phyloP scores from a whole-genome alignment of 2,113 vertebrate genomes.

The Laticauda laticaudata region DNA sequence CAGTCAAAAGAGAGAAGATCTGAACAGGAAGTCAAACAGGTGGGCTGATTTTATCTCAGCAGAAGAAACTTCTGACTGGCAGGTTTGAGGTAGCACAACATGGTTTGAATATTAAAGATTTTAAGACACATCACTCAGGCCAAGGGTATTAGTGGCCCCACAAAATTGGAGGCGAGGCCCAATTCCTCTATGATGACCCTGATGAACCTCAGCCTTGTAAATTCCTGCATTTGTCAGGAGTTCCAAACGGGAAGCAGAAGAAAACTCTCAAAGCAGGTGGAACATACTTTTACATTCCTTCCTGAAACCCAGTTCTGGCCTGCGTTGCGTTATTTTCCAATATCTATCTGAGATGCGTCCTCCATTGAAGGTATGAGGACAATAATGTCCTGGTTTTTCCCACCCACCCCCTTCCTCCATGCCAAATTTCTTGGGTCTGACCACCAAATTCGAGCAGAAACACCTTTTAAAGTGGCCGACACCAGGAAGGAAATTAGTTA shows the following conservation, averaged over 20 bases:
- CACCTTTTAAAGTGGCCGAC: neutral
- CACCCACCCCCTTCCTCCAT: neutral
- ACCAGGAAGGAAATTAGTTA: neutral
- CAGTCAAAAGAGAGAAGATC: neutral
- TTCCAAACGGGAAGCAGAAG: neutral
- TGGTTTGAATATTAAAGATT: neutral
- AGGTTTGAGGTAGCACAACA: neutral
- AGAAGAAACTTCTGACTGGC: neutral
- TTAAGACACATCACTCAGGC: neutral
- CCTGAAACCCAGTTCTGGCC: neutral
- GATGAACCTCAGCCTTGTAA: neutral
- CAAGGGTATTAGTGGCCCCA: neutral
- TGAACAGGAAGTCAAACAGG: neutral
- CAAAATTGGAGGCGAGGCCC: no score
- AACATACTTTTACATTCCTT: neutral
- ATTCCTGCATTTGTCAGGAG: neutral
- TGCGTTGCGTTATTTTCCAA: neutral
- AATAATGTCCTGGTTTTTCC: neutral
- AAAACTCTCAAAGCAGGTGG: neutral
- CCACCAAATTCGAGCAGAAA: neutral
- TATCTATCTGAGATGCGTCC: neutral
- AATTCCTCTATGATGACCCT: neutral
- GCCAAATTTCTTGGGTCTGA: neutral
- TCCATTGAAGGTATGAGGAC: neutral
- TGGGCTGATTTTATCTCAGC: neutral